Evolutionary conservation across 2,797 vertebrate genomes (phyloP).

Genomic region (Orientallactaga sibirica): DNA sequence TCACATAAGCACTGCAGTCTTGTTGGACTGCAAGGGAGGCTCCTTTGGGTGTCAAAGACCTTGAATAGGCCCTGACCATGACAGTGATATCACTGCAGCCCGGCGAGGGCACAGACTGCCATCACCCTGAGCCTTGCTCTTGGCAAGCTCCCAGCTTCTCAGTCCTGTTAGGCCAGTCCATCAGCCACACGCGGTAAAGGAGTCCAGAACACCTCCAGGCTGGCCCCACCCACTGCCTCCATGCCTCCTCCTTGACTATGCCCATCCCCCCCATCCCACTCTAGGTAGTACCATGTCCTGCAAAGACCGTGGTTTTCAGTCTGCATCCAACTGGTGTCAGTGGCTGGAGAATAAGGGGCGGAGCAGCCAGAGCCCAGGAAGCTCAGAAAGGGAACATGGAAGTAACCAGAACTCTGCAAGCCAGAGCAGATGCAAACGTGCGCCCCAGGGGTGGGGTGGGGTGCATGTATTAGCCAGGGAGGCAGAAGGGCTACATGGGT

Average conservation of each 20-base stretch:
- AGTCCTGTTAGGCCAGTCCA: not conserved
- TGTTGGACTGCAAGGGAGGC: not conserved
- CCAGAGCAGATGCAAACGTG: not conserved
- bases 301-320: not conserved
- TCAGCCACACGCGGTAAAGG: not conserved
- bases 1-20: conserved; percentile 42
- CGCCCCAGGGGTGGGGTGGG: not conserved
- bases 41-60: not conserved
- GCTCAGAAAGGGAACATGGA: conserved; percentile 12
- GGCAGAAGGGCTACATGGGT: not conserved
- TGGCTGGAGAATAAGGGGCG: not conserved
- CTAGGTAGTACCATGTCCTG: conserved; percentile 34
- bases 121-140: conserved; percentile 22
- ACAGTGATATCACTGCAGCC: not conserved
- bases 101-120: conserved; percentile 15
- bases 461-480: not conserved
- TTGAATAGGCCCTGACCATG: not conserved
- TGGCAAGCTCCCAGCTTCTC: not conserved
- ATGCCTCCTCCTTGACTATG: not conserved
- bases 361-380: conserved; percentile 12
- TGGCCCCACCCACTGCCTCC: not conserved
- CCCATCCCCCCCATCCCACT: not conserved
- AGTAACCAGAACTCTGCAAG: conserved; percentile 17
- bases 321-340: conserved; percentile 8
- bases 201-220: not conserved